Percentiles rank a stretch among this genome's conserved stretches.
Conservation (phyloP, 2,888 invertebrate genomes). For the Pristionchus mayeri region DNA sequence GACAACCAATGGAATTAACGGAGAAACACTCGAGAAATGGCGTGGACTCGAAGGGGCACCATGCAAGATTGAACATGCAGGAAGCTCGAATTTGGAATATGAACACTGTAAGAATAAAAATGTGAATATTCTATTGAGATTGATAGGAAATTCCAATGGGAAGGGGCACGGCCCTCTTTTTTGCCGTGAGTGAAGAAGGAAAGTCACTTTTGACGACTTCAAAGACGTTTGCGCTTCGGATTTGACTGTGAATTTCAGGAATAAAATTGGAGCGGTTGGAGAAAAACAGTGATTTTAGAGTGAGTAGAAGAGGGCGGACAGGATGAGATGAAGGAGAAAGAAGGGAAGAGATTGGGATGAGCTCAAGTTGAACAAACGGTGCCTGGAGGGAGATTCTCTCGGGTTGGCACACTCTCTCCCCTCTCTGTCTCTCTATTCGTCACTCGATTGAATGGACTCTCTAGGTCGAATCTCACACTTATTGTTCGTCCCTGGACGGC, state of each 20-base stretch:
- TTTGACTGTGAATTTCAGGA: not conserved
- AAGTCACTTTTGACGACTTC: not conserved
- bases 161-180: slow-evolving; percentile 29
- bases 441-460: not conserved
- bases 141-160: not conserved
- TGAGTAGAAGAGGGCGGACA: not conserved
- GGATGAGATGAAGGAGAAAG: not conserved
- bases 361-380: slow-evolving; percentile 37
- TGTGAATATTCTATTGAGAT: no score
- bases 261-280: not conserved
- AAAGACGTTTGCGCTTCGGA: not conserved
- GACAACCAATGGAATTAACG: not conserved
- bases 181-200: not conserved
- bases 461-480: slow-evolving; percentile 28
- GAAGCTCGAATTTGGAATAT: not conserved
- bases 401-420: not conserved
- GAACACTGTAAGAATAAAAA: not conserved
- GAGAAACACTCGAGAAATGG: slow-evolving; percentile 12
- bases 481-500: not conserved
- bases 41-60: no score
- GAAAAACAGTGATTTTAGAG: not conserved
- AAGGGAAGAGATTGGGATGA: slow-evolving; percentile 32
- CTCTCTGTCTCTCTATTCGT: not conserved
- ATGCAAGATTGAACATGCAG: not conserved
- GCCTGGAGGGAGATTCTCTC: not conserved